Base-by-base conservation (phyloP, 2,888 invertebrate species). In the Brassicogethes aeneus region DNA sequence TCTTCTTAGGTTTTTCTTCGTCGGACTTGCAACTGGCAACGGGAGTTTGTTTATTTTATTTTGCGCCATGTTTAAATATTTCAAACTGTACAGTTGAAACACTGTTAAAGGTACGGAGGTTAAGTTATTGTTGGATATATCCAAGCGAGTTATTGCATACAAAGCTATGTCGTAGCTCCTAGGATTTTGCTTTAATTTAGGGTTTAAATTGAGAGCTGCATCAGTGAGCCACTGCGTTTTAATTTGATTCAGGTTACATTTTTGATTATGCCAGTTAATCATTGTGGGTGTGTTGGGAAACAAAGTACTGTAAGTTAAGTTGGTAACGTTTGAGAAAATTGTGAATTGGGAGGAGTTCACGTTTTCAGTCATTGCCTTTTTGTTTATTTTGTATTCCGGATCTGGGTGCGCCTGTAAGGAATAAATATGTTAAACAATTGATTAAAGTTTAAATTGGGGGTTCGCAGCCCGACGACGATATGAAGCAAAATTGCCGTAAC, bases 131-230 rank as follows among this genome's bases (percentile, higher is more conserved):
- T 85, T 83, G 3, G 95, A 93, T 32, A 97, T 75, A 66, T 99
- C 97, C 16, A 97, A 71, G 30, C 95, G 75, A 0, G 97, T 99
- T 43, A 99, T 83, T 0, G 95, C 93, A 57, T 84, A 85, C n/a
- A 94, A 70, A 0, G 89, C 82, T 3, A 84, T 76, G 42, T 80
- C 77, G 48, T 73, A 74, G 50, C 77, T 73, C 46, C 75, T 69
- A 2, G 80, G 77, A 64, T 81, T 82, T 37, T 83, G 76, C 51
- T 82, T 78, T 16, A 95, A 69, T 55, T 84, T 81, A 2, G 84
- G 82, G 70, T 96, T 97, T 15, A 93, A 81, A 43, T 85, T 82
- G 30, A 89, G 68, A 1, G 89, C 85, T 1, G 93, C 92, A 53
- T 82, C 81, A 2, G 82, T 78, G 37, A 96, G 67, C 93, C 94